Evolutionary conservation across 2,888 invertebrate species (phyloP).

Genomic region (Taphrorychus bicolor): DNA sequence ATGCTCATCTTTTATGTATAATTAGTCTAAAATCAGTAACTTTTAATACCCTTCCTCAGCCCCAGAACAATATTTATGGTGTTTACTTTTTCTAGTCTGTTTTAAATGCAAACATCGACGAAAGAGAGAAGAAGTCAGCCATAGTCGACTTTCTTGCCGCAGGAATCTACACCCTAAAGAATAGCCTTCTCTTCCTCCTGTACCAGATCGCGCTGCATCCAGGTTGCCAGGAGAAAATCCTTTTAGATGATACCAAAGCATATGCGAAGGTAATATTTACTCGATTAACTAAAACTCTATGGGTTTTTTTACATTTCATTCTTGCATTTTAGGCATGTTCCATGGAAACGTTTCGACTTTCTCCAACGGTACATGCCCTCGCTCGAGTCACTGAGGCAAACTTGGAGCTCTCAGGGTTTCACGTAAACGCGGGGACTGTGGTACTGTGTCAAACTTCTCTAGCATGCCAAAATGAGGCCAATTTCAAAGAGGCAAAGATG

Average conservation of each 20-base stretch:
- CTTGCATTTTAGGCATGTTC: constrained; percentile 67
- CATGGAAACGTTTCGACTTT: constrained; percentile 75
- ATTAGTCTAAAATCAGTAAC: too few species aligned
- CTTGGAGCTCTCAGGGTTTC: constrained; percentile 73
- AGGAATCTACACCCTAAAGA: constrained; percentile 87
- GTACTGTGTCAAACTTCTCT: constrained; percentile 83
- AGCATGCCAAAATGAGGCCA: constrained; percentile 77
- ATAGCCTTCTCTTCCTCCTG: constrained; percentile 80
- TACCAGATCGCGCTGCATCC: constrained; percentile 75
- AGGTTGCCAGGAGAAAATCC: constrained; percentile 70
- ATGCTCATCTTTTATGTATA: too few species aligned
- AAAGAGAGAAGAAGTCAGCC: constrained; percentile 82
- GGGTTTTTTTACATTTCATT: not conserved
- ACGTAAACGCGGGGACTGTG: constrained; percentile 76
- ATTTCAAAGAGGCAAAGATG: constrained; percentile 74
- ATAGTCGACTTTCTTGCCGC: constrained; percentile 88
- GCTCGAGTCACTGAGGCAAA: constrained; percentile 79
- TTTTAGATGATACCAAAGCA: constrained; percentile 62
- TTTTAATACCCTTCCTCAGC: too few species aligned
- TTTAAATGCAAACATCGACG: constrained; percentile 74
- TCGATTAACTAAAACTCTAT: not conserved
- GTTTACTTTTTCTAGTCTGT: constrained; percentile 66
- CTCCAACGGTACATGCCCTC: constrained; percentile 81
- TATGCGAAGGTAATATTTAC: constrained; percentile 64
- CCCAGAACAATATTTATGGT: not conserved